A percentile compares a stretch with the other conserved stretches of the same genome.
These are phyloP conservation scores for Cosmopolites sordidus DNA, from an alignment of 2,888 invertebrate species.

Conservation along the genomic window DNA sequence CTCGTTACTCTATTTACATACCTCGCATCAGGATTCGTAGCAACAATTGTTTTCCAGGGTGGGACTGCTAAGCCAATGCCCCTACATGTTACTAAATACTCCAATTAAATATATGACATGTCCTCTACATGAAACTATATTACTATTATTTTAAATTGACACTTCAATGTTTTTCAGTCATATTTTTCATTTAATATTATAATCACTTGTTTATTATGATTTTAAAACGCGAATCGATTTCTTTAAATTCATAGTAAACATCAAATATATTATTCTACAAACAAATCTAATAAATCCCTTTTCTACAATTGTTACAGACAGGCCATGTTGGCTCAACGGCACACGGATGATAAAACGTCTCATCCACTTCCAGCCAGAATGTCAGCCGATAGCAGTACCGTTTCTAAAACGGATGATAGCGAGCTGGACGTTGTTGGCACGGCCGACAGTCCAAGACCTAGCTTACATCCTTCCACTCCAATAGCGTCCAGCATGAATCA, in stretches of 20 bases:
- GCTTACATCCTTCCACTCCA: conserved; percentile 48
- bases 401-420: conserved; percentile 74
- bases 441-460: conserved; percentile 73
- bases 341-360: conserved; percentile 56
- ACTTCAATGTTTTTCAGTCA: no score
- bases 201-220: no score
- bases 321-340: conserved; percentile 58
- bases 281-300: conserved; percentile 8
- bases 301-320: conserved; percentile 60
- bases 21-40: no score
- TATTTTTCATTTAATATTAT: no score
- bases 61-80: no score
- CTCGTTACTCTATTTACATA: no score
- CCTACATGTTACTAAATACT: no score
- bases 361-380: conserved; percentile 48
- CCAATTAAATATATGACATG: no score
- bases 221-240: no score
- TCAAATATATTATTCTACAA: not conserved
- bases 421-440: conserved; percentile 88
- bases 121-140: no score
- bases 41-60: no score
- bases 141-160: no score
- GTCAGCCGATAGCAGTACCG: conserved; percentile 50
- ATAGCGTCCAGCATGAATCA: conserved; percentile 40
- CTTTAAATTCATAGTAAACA: not conserved